Percentiles rank a stretch among this genome's conserved stretches.
These are phyloP conservation scores for Schizotus pectinicornis DNA, from an alignment of 2,888 invertebrate species.

Conservation along the genomic window DNA sequence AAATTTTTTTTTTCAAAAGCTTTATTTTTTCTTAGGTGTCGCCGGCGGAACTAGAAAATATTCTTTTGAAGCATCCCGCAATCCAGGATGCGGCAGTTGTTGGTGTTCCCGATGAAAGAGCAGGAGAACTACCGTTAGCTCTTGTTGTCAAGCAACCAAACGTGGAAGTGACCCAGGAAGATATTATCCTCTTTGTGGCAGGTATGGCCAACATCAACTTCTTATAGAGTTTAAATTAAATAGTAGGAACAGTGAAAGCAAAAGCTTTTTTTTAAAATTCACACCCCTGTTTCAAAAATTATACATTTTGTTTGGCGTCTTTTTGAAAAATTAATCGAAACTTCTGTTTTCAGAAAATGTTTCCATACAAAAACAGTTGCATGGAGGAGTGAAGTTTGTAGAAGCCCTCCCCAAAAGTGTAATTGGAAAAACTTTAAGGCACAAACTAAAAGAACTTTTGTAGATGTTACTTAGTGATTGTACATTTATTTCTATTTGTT, in stretches of 20 bases:
- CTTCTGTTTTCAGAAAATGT: slow-evolving; percentile 15
- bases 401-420: slow-evolving; percentile 14
- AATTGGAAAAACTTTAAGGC: slow-evolving; percentile 12
- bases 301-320: too few species aligned
- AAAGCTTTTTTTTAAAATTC: too few species aligned
- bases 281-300: too few species aligned
- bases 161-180: slow-evolving; percentile 57
- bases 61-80: slow-evolving; percentile 72
- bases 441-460: slow-evolving; percentile 9
- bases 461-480: background rate
- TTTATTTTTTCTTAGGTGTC: slow-evolving; percentile 72
- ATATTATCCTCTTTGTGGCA: slow-evolving; percentile 57
- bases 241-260: too few species aligned
- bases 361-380: slow-evolving; percentile 13
- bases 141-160: slow-evolving; percentile 71
- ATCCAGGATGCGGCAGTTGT: slow-evolving; percentile 82
- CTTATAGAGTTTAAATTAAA: too few species aligned
- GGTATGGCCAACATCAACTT: slow-evolving; percentile 24
- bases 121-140: slow-evolving; percentile 78
- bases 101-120: slow-evolving; percentile 73
- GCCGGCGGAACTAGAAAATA: slow-evolving; percentile 83
- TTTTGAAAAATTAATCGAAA: too few species aligned
- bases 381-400: slow-evolving; percentile 18
- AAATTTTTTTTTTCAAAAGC: too few species aligned
- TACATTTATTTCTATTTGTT: too few species aligned